phyloP scores from a whole-genome alignment of 2,888 invertebrate genomes.

The Danaus chrysippus region DNA sequence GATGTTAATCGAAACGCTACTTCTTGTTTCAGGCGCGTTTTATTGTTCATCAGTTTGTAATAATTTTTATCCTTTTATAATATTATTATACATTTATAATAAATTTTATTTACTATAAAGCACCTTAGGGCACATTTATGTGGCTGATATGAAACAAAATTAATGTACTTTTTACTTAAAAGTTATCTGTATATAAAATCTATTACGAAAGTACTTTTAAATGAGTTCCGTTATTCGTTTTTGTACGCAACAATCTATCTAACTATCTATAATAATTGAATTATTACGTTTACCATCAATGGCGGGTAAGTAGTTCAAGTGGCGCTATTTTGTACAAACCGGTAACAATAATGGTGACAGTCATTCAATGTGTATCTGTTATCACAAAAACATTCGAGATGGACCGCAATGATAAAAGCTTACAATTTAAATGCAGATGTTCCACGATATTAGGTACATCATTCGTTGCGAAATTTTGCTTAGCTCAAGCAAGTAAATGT shows the following conservation, averaged over 20 bases:
- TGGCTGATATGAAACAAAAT: too few relatives aligned
- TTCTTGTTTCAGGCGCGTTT: too few relatives aligned
- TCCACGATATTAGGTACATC: neutral
- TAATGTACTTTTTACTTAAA: too few relatives aligned
- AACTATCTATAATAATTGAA: constrained; percentile 1
- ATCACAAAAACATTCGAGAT: neutral
- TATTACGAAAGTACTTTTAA: too few relatives aligned
- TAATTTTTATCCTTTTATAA: too few relatives aligned
- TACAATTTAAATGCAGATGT: neutral
- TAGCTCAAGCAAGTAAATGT: neutral
- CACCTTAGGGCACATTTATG: too few relatives aligned
- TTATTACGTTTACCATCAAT: neutral
- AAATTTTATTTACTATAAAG: too few relatives aligned
- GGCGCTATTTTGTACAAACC: neutral
- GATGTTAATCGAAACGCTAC: too few relatives aligned
- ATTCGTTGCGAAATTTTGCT: neutral
- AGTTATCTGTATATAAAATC: too few relatives aligned
- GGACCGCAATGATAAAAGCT: neutral
- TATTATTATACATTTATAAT: too few relatives aligned
- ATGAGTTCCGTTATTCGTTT: too few relatives aligned
- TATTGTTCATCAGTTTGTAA: too few relatives aligned
- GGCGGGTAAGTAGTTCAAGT: neutral
- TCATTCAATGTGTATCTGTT: neutral
- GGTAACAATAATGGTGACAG: neutral
- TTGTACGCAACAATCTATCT: neutral